These are phyloP conservation scores for Mesorhabditis sp. DNA, from an alignment of 2,888 invertebrate species.

Conservation along the genomic window DNA sequence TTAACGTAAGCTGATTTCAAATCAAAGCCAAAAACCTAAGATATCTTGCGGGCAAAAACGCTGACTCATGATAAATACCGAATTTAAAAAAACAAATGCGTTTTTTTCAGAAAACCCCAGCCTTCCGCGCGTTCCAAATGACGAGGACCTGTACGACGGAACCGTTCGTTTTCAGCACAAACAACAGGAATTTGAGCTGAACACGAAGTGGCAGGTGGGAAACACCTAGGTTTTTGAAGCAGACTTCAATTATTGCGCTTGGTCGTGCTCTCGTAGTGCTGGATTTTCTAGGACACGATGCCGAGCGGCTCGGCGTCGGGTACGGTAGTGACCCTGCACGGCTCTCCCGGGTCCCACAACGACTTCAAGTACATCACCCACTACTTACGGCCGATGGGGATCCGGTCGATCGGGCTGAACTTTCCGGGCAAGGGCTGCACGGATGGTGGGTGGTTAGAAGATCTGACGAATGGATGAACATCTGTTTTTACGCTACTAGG, in stretches of 20 bases:
- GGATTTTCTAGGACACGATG: conserved; percentile 27
- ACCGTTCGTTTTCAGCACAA: not conserved
- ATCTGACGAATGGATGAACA: too few species aligned
- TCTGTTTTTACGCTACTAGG: too few species aligned
- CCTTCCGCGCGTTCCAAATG: not conserved
- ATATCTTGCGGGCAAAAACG: too few species aligned
- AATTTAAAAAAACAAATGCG: too few species aligned
- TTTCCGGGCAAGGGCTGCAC: conserved; percentile 35
- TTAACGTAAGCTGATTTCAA: too few species aligned
- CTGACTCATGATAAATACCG: too few species aligned
- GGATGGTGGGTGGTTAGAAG: not conserved
- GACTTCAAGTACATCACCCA: conserved; percentile 38
- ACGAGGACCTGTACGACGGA: not conserved
- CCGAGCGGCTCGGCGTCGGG: conserved; percentile 27
- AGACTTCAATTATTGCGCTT: too few species aligned
- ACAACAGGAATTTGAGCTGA: not conserved
- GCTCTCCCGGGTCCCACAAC: conserved; percentile 40
- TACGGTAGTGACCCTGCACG: conserved; percentile 35
- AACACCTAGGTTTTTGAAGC: not conserved
- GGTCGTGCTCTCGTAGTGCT: not conserved
- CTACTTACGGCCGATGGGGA: conserved; percentile 20
- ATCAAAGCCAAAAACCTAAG: too few species aligned
- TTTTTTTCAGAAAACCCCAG: not conserved
- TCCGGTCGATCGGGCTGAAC: conserved; percentile 39
- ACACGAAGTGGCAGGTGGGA: not conserved